Evolutionary conservation across 2,113 vertebrate species (phyloP).

Genomic region (Ammodytes marinus): DNA sequence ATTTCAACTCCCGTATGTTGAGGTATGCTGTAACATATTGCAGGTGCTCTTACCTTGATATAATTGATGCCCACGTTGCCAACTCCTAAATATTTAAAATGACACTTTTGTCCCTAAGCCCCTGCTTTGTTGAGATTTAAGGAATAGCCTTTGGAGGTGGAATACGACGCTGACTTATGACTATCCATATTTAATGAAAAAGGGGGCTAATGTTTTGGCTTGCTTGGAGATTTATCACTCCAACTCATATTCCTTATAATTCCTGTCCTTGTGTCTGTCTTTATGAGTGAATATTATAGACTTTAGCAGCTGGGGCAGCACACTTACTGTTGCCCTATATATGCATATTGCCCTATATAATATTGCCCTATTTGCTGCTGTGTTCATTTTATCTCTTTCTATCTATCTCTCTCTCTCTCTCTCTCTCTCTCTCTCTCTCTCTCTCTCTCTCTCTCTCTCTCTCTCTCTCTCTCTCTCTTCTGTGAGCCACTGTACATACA

Average conservation of each 20-base stretch:
- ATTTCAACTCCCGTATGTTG: too few relatives aligned
- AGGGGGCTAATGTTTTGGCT: conserved; percentile 6
- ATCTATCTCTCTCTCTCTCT: too few relatives aligned
- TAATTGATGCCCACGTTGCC: too few relatives aligned
- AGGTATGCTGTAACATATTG: too few relatives aligned
- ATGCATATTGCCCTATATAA: conserved; percentile 72
- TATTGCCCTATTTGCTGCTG: conserved; percentile 69
- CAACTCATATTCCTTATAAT: not conserved
- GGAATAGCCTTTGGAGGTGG: not conserved
- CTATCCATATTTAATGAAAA: conserved; percentile 26
- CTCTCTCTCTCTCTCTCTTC: conserved; percentile 1
- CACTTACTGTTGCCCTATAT: conserved; percentile 70
- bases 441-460: too few relatives aligned
- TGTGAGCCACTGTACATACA: conserved; percentile 52
- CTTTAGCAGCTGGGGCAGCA: conserved; percentile 41
- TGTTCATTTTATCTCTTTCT: conserved; percentile 21
- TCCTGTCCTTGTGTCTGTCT: conserved; percentile 1
- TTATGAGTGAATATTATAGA: conserved; percentile 42
- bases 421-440: conserved; percentile 1
- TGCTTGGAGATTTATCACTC: not conserved
- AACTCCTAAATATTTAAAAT: not conserved
- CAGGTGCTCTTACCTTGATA: too few relatives aligned
- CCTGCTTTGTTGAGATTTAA: conserved; percentile 20
- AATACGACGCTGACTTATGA: not conserved
- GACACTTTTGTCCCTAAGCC: not conserved